Conservation (phyloP, 2,888 invertebrate genomes). For the Girardia tigrina region DNA sequence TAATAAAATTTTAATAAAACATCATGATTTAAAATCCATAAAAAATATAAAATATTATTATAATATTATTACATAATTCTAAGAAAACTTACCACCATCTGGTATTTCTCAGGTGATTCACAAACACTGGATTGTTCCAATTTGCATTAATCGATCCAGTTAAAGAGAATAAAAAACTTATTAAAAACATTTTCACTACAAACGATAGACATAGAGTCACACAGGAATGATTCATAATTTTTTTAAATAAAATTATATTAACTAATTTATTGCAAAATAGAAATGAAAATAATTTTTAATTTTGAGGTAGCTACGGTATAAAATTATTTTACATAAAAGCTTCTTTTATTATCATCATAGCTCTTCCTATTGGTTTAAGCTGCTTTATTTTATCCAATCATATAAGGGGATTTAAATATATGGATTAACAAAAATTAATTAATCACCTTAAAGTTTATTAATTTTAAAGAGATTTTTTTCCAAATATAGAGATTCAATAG, state of each 20-base stretch:
- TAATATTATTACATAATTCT: background rate
- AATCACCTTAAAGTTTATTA: too few relatives aligned
- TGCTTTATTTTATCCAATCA: slow-evolving; percentile 9
- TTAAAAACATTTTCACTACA: background rate
- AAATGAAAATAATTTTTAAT: background rate
- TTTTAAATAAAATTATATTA: background rate
- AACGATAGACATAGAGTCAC: background rate
- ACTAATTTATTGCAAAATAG: background rate
- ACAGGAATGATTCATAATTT: background rate
- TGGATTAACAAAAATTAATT: too few relatives aligned
- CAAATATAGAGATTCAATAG: too few relatives aligned
- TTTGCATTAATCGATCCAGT: slow-evolving; percentile 13
- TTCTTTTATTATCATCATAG: background rate
- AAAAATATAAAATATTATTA: background rate
- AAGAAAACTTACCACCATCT: slow-evolving; percentile 9
- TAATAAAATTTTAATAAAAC: background rate
- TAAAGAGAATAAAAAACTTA: background rate
- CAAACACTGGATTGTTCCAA: slow-evolving; percentile 5
- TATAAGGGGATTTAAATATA: too few relatives aligned
- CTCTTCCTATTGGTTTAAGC: background rate
- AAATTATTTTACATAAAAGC: background rate
- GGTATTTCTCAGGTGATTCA: background rate
- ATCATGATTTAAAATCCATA: background rate
- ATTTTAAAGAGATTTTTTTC: too few relatives aligned
- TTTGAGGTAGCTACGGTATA: slow-evolving; percentile 5